Conservation (phyloP, 2,113 vertebrate species). For the Cygnus atratus region DNA sequence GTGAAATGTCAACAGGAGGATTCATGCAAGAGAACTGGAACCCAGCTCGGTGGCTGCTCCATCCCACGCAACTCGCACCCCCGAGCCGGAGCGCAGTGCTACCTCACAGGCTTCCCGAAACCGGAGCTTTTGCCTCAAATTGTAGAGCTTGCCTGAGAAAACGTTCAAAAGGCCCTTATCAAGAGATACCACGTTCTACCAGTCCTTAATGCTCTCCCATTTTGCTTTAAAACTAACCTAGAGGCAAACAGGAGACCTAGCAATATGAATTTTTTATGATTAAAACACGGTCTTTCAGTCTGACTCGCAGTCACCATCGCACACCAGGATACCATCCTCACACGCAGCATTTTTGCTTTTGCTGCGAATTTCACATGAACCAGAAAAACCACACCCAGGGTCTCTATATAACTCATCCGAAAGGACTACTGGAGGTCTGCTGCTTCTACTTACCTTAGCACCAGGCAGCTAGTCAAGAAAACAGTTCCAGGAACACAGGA, state of each 20-base stretch:
- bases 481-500: not conserved
- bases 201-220: not conserved
- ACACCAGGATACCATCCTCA: not conserved
- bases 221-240: not conserved
- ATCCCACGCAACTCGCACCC: accelerated
- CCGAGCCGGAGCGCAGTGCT: not conserved
- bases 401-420: not conserved
- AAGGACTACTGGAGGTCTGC: not conserved
- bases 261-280: not conserved
- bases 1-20: not conserved
- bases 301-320: not conserved
- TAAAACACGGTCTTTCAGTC: not conserved
- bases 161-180: not conserved
- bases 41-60: not conserved
- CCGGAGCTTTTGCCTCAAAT: not conserved
- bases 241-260: not conserved
- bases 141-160: not conserved
- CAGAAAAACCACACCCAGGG: not conserved
- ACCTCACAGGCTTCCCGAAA: not conserved
- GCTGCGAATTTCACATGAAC: not conserved
- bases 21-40: not conserved
- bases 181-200: not conserved
- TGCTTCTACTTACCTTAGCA: not conserved
- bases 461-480: not conserved
- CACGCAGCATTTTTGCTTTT: not conserved